Conservation (phyloP, 2,113 vertebrate species). For the Mixornis gularis region DNA sequence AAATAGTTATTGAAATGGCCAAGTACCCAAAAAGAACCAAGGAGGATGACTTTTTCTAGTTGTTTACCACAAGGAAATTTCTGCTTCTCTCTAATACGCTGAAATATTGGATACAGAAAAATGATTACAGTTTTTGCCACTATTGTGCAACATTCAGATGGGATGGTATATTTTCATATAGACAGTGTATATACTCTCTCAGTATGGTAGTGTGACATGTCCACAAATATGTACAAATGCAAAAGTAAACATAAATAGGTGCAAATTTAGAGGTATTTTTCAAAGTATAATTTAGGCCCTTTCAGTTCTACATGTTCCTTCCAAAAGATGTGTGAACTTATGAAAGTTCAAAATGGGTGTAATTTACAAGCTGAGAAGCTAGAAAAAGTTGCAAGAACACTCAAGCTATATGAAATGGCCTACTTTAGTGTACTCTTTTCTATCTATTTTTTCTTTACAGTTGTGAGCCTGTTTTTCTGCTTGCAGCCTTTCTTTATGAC, state of each 20-base stretch:
- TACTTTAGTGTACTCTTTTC: conserved; percentile 36
- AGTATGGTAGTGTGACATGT: background rate
- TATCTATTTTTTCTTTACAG: background rate
- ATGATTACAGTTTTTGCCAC: background rate
- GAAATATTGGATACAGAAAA: background rate
- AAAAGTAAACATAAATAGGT: conserved; percentile 27
- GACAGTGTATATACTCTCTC: background rate
- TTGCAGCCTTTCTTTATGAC: background rate
- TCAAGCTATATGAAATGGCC: conserved; percentile 19
- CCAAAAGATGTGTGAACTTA: conserved; percentile 50
- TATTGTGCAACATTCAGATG: background rate
- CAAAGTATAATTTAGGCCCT: conserved; percentile 4
- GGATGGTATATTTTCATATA: background rate
- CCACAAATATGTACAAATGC: background rate
- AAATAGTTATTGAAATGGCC: background rate
- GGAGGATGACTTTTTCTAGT: background rate
- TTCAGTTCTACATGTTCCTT: conserved; percentile 42
- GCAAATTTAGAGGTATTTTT: conserved; percentile 14
- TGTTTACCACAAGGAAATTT: background rate
- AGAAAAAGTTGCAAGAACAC: conserved; percentile 37
- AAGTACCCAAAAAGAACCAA: background rate
- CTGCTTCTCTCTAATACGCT: background rate
- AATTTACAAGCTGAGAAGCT: conserved; percentile 41
- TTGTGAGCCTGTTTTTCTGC: background rate
- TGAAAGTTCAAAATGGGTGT: conserved; percentile 38